Percentiles rank a stretch among this genome's conserved stretches.
Conservation (phyloP, 2,888 invertebrate genomes). For the Aleiodes testaceus region DNA sequence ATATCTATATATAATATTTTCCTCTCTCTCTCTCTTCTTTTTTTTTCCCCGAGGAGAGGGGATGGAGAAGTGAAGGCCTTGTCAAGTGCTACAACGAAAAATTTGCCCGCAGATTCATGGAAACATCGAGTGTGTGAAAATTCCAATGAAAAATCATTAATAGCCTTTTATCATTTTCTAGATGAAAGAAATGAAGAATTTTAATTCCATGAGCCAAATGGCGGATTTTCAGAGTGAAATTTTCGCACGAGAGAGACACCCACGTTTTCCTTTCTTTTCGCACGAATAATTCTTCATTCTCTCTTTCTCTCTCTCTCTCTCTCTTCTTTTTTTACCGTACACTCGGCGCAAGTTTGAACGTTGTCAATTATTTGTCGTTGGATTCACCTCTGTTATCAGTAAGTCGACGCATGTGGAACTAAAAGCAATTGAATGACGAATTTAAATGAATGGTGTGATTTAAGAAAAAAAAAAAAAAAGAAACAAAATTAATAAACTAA, state of each 20-base stretch:
- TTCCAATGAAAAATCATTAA: too few species aligned
- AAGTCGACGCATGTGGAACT: slow-evolving; percentile 16
- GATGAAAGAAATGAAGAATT: too few species aligned
- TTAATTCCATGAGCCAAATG: slow-evolving; percentile 45
- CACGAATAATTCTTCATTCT: slow-evolving; percentile 53
- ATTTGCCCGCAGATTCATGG: not conserved
- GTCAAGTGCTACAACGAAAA: slow-evolving; percentile 57
- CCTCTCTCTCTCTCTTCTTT: not conserved
- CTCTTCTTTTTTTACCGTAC: slow-evolving; percentile 7
- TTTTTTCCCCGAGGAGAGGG: not conserved
- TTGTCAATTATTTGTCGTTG: not conserved
- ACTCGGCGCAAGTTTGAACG: slow-evolving; percentile 59
- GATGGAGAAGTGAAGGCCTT: slow-evolving; percentile 57
- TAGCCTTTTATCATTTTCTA: too few species aligned
- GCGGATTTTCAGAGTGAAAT: slow-evolving; percentile 53
- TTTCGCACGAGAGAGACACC: slow-evolving; percentile 49
- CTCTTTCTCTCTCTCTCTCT: slow-evolving; percentile 54
- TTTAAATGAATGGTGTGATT: not conserved
- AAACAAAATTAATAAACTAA: slow-evolving; percentile 51
- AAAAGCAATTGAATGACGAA: not conserved
- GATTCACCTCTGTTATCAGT: slow-evolving; percentile 3
- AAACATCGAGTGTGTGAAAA: too few species aligned
- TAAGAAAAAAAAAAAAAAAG: slow-evolving; percentile 28
- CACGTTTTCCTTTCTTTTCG: slow-evolving; percentile 24
- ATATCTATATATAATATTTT: slow-evolving; percentile 11